Base-by-base conservation (phyloP, 2,888 invertebrate species). In the Xylota sylvarum region DNA sequence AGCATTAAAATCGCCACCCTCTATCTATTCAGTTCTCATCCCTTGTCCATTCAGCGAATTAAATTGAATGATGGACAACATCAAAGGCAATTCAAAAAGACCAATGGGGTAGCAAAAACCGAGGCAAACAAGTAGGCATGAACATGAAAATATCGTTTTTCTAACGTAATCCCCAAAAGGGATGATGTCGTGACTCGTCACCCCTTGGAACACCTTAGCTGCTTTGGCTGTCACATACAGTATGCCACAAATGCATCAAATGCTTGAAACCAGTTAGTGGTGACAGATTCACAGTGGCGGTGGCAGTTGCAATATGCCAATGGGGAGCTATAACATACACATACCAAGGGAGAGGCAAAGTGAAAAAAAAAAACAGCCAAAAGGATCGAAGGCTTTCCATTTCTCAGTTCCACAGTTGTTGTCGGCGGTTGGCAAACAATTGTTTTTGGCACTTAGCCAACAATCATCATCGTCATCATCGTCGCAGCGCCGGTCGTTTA, bases 381-480 rank as follows among this genome's bases (percentile, higher is more conserved):
- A 52, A 14, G 10, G 9, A 48, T 60, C 46, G 12, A 37, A 60
- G 48, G 9, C 35, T 46, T 23, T 35, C 58, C 27, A 52, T 7
- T 55, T 69, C 4, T 10, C 6, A 50, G 60, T 43, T 50, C 35
- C 56, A 32, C 23, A 9, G 19, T 58, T 23, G 67, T 37, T 64
- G 74, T 64, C 35, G 74, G 67, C 67, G 67, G 67, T 52, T 64
- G 74, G 64, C 32, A 74, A 74, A 60, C 76, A 58, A 67, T 77
- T 67, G 58, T 77, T 67, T 46, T 77, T 77, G 76, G 76, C 76
- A 67, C 19, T 32, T 19, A 27, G 67, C 76, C 76, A 77, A 48
- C 50, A 58, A 46, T 58, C 48, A 48, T 48, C 76, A 77, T 46
- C 19, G 32, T 32, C 56, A 30, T 56, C 17, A 32, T 65, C 17